phyloP scores from a whole-genome alignment of 2,888 invertebrate species.

The Cinara cedri region DNA sequence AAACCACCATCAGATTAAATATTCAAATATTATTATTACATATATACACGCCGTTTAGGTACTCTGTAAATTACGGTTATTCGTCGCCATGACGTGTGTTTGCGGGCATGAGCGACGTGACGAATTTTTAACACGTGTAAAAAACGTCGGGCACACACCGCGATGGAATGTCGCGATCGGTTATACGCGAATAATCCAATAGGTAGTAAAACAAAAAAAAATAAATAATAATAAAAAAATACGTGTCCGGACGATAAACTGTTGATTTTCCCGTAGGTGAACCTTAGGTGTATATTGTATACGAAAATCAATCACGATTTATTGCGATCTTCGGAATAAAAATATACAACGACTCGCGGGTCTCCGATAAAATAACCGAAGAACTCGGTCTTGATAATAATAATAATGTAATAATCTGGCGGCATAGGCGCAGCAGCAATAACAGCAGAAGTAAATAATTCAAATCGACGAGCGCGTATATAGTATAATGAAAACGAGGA shows the following conservation, averaged over 20 bases:
- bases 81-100: background rate
- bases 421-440: background rate
- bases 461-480: conserved; percentile 1
- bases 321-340: background rate
- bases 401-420: background rate
- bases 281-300: no score
- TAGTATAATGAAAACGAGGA: conserved; percentile 44
- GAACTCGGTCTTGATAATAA: background rate
- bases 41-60: background rate
- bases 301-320: conserved; percentile 9
- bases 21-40: background rate
- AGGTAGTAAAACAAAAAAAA: no score
- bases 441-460: conserved; percentile 35
- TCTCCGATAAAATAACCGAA: conserved; percentile 24
- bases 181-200: background rate
- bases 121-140: background rate
- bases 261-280: background rate
- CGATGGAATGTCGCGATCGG: background rate
- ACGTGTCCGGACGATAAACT: background rate
- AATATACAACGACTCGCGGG: background rate
- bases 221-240: no score
- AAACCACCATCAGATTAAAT: background rate
- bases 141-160: background rate
- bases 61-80: background rate
- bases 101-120: background rate